Base-by-base conservation (phyloP, 2,797 vertebrate species). In the Bovichtus diacanthus region DNA sequence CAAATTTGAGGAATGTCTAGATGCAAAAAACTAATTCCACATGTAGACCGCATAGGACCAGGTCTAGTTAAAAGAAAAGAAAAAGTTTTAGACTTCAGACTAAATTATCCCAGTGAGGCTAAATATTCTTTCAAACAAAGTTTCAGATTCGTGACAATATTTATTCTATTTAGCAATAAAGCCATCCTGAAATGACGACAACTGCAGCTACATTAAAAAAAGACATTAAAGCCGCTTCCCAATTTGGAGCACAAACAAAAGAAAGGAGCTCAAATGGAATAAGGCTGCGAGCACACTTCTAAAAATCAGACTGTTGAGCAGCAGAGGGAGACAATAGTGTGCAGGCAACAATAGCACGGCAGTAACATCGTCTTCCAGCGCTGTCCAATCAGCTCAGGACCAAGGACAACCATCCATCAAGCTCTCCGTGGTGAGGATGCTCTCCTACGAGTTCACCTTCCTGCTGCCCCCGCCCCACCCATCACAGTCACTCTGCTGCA, bases 401-500 rank as follows among this genome's bases (percentile, higher is more conserved):
- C 83, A 88, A 91, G 85, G 88, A 87, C 86, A 83, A 58, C 44
- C 78, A 76, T 87, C 82, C 79, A 80, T 90, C 89, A 88, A 43
- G 64, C 77, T 56, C 19, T 16, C 66, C 10, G 25, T 18, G 67
- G 19, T 49, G 31, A 73, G 59, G 67, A 65, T 27, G 18, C 55
- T 27, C 75, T 41, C 36, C 36, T 13, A 18, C 1, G 11, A 67
- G 39, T 23, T 53, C 68, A 41, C 54, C 47, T 78, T 50, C 69
- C 44, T 47, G 56, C 71, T 64, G 68, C 47, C 43, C 29, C 2
- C 27, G 31, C 36, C 23, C 9, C 31, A 11, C 23, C 19, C 25
- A 18, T 61, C 41, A 36, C 29, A 13, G 27, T 62, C 56, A 55
- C 41, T 55, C 69, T 68, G 61, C 78, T 70, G 74, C 81, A 75